phyloP scores from a whole-genome alignment of 2,113 vertebrate genomes.

The Salvelinus namaycush region DNA sequence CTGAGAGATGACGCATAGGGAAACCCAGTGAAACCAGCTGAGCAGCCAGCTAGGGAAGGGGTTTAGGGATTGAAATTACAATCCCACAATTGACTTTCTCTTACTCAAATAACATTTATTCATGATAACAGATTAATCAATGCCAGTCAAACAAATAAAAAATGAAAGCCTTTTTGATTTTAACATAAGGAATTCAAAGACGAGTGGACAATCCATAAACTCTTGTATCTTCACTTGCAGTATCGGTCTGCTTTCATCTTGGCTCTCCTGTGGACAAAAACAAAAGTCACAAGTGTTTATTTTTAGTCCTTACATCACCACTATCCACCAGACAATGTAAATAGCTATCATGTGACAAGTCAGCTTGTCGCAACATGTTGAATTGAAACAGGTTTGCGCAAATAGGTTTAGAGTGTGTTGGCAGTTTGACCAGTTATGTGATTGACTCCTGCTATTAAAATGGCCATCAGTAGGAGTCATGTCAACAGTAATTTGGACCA shows the following conservation, averaged over 20 bases:
- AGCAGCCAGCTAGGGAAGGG: not conserved
- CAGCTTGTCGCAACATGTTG: not conserved
- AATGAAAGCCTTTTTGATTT: not conserved
- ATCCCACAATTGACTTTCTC: not conserved
- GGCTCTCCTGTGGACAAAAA: conserved; percentile 81
- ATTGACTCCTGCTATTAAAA: too few relatives aligned
- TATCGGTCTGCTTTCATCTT: conserved; percentile 97
- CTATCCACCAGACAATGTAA: not conserved
- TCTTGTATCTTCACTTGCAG: conserved; percentile 83
- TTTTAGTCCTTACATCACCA: not conserved
- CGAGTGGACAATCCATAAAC: not conserved
- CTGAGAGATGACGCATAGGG: not conserved
- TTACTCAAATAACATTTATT: conserved; percentile 52
- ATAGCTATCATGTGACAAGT: not conserved
- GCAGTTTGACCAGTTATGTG: not conserved
- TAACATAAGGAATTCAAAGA: not conserved
- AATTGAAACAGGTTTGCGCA: not conserved
- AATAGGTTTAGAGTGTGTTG: not conserved
- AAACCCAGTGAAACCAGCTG: not conserved
- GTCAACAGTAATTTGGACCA: too few relatives aligned
- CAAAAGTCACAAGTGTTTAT: not conserved
- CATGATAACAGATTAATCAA: conserved; percentile 5
- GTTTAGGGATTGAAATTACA: not conserved
- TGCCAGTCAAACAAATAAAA: conserved; percentile 1
- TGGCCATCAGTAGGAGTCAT: too few relatives aligned